Evolutionary conservation across 2,113 vertebrate species (phyloP).

Genomic region (Nothocercus julius): DNA sequence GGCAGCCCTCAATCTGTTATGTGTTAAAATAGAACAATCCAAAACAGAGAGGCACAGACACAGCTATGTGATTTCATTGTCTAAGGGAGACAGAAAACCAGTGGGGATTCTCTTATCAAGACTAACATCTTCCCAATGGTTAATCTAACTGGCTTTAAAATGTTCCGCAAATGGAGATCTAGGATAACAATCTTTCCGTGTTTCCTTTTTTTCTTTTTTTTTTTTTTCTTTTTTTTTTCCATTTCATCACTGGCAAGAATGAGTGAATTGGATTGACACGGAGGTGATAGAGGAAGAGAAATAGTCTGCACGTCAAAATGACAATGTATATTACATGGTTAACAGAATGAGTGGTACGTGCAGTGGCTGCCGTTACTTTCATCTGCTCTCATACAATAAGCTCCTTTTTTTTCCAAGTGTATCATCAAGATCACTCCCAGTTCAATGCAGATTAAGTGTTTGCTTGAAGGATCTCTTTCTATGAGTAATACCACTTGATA

Average conservation of each 20-base stretch:
- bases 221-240: slow-evolving; percentile 16
- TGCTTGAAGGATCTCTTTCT: slow-evolving; percentile 67
- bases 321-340: slow-evolving; percentile 80
- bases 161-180: slow-evolving; percentile 57
- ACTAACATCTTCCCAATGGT: slow-evolving; percentile 83
- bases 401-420: slow-evolving; percentile 49
- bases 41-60: slow-evolving; percentile 81
- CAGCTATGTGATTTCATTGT: slow-evolving; percentile 85
- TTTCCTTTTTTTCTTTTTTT: slow-evolving; percentile 42
- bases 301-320: slow-evolving; percentile 82
- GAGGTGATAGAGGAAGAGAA: slow-evolving; percentile 82
- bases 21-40: slow-evolving; percentile 73
- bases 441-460: slow-evolving; percentile 71
- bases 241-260: slow-evolving; percentile 66
- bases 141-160: slow-evolving; percentile 79
- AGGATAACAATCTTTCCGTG: slow-evolving; percentile 61
- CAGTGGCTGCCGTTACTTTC: slow-evolving; percentile 68
- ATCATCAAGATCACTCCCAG: slow-evolving; percentile 72
- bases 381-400: slow-evolving; percentile 67
- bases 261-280: slow-evolving; percentile 78
- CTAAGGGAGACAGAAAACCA: slow-evolving; percentile 83
- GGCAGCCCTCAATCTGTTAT: slow-evolving; percentile 73
- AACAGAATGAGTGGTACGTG: slow-evolving; percentile 74
- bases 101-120: slow-evolving; percentile 85
- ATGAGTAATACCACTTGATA: slow-evolving; percentile 52